These are phyloP conservation scores for Stenoptilia bipunctidactyla DNA, from an alignment of 2,888 invertebrate species.

Conservation along the genomic window DNA sequence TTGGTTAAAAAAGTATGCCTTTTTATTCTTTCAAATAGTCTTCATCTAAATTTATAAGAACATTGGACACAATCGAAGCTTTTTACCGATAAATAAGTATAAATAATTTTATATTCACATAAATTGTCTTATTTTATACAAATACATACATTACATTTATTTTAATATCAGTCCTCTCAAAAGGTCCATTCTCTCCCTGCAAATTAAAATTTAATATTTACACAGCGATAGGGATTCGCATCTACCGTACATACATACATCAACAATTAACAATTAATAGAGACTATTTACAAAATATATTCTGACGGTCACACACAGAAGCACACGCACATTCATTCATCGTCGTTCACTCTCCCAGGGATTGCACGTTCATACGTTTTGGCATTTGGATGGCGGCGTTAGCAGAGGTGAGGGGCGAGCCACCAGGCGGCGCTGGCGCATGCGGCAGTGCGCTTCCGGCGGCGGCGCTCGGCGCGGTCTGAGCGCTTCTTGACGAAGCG, in stretches of 20 bases:
- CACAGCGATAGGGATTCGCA: constrained; percentile 70
- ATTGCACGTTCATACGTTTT: constrained; percentile 58
- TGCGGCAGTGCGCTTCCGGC: constrained; percentile 80
- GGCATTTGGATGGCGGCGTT: constrained; percentile 67
- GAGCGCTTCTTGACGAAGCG: constrained; percentile 87
- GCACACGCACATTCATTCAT: constrained; percentile 27
- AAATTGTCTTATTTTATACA: constrained; percentile 67
- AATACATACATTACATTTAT: constrained; percentile 71
- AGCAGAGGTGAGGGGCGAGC: constrained; percentile 60
- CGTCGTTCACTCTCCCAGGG: constrained; percentile 17
- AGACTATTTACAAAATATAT: constrained; percentile 71
- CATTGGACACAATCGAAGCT: constrained; percentile 72
- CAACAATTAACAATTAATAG: constrained; percentile 72
- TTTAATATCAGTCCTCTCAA: constrained; percentile 71
- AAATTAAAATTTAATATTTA: constrained; percentile 69
- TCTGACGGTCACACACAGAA: constrained; percentile 41
- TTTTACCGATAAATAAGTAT: constrained; percentile 72
- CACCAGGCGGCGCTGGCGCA: constrained; percentile 58
- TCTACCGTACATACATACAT: constrained; percentile 70
- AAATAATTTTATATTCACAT: constrained; percentile 72
- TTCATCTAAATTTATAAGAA: constrained; percentile 72
- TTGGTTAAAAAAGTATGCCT: constrained; percentile 72
- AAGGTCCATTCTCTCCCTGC: constrained; percentile 72
- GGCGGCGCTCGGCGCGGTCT: constrained; percentile 78
- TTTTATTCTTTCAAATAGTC: constrained; percentile 71